These are phyloP conservation scores for Clarias magur DNA, from an alignment of 2,113 vertebrate genomes.

Conservation along the genomic window DNA sequence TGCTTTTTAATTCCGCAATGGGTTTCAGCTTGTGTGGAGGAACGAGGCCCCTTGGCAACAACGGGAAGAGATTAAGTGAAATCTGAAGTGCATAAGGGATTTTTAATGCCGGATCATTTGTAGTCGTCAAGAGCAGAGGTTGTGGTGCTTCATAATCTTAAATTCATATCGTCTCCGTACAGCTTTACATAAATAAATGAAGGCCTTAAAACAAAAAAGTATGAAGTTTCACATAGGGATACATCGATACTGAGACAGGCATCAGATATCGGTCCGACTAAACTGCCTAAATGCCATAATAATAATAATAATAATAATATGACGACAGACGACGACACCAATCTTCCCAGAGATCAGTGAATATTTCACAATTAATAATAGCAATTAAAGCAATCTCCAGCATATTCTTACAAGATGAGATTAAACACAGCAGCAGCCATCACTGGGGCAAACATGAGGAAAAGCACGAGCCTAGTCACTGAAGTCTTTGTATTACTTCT, in stretches of 20 bases:
- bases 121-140: not conserved
- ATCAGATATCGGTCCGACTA: not conserved
- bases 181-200: not conserved
- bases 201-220: not conserved
- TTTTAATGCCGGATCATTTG: not conserved
- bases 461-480: not conserved
- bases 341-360: not conserved
- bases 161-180: no score
- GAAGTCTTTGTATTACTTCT: not conserved
- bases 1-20: not conserved
- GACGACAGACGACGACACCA: not conserved
- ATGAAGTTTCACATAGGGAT: not conserved
- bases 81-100: not conserved
- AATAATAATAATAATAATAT: not conserved
- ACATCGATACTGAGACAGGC: not conserved
- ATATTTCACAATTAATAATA: no score
- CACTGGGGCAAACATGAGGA: not conserved
- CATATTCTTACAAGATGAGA: not conserved
- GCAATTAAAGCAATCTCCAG: not conserved
- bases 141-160: not conserved
- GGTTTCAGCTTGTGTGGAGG: not conserved
- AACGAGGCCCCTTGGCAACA: not conserved
- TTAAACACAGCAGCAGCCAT: not conserved
- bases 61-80: conserved; percentile 10
- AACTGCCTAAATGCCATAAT: not conserved